Base-by-base conservation (phyloP, 1,140 invertebrate species). In the Leptonema lineaticorne region DNA sequence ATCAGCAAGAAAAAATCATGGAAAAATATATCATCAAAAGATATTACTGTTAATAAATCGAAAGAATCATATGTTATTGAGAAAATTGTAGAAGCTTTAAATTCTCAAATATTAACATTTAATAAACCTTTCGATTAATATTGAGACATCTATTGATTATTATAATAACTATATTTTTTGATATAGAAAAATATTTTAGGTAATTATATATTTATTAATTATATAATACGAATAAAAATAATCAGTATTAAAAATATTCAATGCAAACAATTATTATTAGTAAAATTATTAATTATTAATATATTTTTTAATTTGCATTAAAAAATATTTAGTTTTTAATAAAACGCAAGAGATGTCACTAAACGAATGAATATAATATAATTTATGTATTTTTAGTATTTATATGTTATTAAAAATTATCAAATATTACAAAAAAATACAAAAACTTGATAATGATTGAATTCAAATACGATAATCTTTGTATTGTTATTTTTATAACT, bases 91-190 rank as follows among this genome's bases (percentile, higher is more conserved):
- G 28, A 50, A n/a, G 45, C 45, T 50, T 28, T 64, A 24, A 64
- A 64, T 64, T 64, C 62, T 7, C 62, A 64, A 64, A 16, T 64
- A 2, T 8, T 50, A 2, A 64, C 41, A 9, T 50, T 7, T 20
- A 30, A 63, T 16, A 24, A 6, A 24, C 33, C 28, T 37, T 16
- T 37, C n/a, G 33, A 27, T 28, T 27, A 24, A 29, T 24, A 28
- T 46, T 22, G 3, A 46, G 24, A 45, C n/a, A 63, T 26, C n/a
- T 59, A 28, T 7, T 30, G 16, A 18, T 7, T n/a, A 59, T 11
- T 22, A 56, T 22, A 6, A 11, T n/a, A n/a, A n/a, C n/a, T n/a
- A n/a, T n/a, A n/a, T n/a, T n/a, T n/a, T n/a, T n/a, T n/a, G n/a
- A 41, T 41, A n/a, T 41, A 41, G 2, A 41, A 41, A 41, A 41